phyloP scores from a whole-genome alignment of 2,888 invertebrate species.

The Leucophenga maculata region DNA sequence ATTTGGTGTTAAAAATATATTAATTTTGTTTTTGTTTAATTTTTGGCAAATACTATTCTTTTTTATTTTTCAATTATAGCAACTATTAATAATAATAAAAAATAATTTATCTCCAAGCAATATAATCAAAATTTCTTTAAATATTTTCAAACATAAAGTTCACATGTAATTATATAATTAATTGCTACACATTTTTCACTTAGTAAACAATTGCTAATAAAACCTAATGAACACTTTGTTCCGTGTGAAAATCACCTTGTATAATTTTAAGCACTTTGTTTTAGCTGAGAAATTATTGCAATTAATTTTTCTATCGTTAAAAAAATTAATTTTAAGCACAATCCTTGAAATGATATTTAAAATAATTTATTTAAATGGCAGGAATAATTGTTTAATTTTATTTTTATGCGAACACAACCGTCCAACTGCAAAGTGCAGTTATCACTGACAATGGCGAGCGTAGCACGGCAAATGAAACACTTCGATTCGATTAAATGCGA shows the following conservation, averaged over 20 bases:
- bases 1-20: neutral
- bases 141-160: neutral
- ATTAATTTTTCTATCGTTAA: no score
- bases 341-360: no score
- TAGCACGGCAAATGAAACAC: neutral
- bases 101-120: neutral
- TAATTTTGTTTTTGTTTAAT: neutral
- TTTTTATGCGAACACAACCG: slow-evolving; percentile 26
- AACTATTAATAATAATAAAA: no score
- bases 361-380: no score
- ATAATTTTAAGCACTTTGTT: slow-evolving; percentile 19
- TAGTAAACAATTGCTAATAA: neutral
- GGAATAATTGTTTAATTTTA: no score
- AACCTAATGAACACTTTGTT: no score
- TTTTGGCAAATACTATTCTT: no score
- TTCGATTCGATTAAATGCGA: slow-evolving; percentile 2
- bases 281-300: neutral
- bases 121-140: neutral
- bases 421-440: slow-evolving; percentile 42
- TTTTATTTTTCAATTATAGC: no score
- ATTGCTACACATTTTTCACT: neutral
- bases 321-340: no score
- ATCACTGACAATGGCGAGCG: slow-evolving; percentile 47
- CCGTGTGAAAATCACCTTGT: neutral
- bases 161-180: neutral